Conservation (phyloP, 2,888 invertebrate genomes). For the Acanthosepion esculentum region DNA sequence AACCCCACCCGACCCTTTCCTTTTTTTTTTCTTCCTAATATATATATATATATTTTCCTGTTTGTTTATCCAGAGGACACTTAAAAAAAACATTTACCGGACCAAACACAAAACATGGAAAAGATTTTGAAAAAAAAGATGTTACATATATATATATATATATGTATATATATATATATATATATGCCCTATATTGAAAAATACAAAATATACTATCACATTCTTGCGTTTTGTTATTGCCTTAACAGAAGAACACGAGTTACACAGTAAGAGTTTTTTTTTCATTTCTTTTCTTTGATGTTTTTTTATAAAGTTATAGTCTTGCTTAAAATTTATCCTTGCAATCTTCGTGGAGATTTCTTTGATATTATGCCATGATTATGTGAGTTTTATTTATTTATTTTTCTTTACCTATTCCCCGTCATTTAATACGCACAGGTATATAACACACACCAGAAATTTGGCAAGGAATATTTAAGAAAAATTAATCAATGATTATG, state of each 20-base stretch:
- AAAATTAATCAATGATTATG: no score
- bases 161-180: conserved; percentile 25
- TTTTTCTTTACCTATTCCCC: no score
- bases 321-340: no score
- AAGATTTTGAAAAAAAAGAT: not conserved
- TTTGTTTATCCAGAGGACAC: not conserved
- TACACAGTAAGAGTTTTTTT: not conserved
- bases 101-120: not conserved
- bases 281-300: not conserved
- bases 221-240: not conserved
- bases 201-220: not conserved
- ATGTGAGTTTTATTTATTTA: no score
- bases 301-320: no score
- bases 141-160: not conserved
- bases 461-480: no score
- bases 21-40: not conserved
- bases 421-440: no score
- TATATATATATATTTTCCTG: not conserved
- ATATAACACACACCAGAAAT: no score
- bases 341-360: no score
- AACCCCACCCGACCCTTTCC: not conserved
- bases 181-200: not conserved
- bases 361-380: no score
- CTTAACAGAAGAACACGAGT: not conserved
- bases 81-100: not conserved